phyloP scores from a whole-genome alignment of 2,888 invertebrate genomes.

The Drosophila mimetica region DNA sequence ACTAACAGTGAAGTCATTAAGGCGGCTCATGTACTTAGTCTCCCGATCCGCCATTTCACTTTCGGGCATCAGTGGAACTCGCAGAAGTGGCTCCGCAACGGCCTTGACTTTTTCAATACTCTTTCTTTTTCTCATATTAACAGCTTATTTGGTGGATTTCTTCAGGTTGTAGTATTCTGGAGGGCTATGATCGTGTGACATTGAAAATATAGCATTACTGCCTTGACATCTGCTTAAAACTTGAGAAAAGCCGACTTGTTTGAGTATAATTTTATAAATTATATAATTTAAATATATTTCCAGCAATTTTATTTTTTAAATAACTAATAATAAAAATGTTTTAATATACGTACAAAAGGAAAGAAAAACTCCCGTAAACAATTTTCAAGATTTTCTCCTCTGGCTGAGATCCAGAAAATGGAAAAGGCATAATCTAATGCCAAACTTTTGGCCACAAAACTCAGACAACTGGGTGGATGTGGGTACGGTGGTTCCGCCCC shows the following conservation, averaged over 20 bases:
- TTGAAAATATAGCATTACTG: not conserved
- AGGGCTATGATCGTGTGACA: not conserved
- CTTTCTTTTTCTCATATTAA: not conserved
- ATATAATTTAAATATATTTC: too few relatives aligned
- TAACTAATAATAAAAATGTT: too few relatives aligned
- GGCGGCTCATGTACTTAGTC: conserved; percentile 46
- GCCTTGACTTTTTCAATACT: not conserved
- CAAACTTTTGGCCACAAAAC: conserved; percentile 48
- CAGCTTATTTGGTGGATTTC: not conserved
- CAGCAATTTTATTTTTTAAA: too few relatives aligned
- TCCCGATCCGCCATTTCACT: conserved; percentile 62
- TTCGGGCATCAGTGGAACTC: conserved; percentile 46
- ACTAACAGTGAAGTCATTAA: conserved; percentile 62
- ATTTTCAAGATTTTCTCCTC: conserved; percentile 13
- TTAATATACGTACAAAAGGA: too few relatives aligned
- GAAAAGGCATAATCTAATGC: conserved; percentile 39
- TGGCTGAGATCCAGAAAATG: conserved; percentile 29
- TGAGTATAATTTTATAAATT: too few relatives aligned
- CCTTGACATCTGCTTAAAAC: not conserved
- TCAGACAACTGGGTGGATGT: conserved; percentile 53
- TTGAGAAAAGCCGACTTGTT: not conserved
- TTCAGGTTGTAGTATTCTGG: not conserved
- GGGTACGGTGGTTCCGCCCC: conserved; percentile 42
- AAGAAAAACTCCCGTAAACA: not conserved
- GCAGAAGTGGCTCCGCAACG: not conserved